Conservation (phyloP, 2,797 vertebrate species). For the Alexandromys oeconomus region DNA sequence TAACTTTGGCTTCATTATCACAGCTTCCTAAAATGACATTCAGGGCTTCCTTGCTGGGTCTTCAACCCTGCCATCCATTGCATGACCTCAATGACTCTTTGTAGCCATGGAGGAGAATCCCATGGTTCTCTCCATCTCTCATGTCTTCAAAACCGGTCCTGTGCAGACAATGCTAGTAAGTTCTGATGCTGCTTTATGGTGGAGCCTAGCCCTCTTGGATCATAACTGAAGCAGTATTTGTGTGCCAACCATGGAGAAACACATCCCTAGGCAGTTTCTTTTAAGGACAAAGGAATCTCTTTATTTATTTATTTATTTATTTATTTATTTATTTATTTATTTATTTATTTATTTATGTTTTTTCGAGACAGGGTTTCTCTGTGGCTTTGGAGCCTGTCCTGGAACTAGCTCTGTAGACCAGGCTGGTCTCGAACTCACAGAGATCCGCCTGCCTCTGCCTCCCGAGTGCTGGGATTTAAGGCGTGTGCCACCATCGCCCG, state of each 20-base stretch:
- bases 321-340: too few species aligned
- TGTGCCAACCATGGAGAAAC: not conserved
- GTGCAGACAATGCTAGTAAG: too few species aligned
- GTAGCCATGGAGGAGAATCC: not conserved
- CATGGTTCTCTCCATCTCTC: not conserved
- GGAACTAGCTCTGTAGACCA: too few species aligned
- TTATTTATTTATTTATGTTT: too few species aligned
- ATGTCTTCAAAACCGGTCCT: not conserved
- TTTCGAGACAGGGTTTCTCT: too few species aligned
- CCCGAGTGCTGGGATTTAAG: too few species aligned
- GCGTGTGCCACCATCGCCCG: too few species aligned
- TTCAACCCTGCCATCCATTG: not conserved
- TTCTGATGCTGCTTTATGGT: not conserved
- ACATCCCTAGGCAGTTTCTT: not conserved
- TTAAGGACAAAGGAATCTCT: not conserved
- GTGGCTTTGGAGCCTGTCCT: too few species aligned
- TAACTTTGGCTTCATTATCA: not conserved
- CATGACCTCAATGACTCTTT: not conserved
- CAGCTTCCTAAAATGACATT: not conserved
- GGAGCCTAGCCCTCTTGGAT: not conserved
- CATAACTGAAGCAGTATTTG: not conserved
- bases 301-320: not conserved
- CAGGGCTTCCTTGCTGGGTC: not conserved
- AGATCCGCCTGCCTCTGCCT: too few species aligned
- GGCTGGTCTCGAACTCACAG: too few species aligned